Percentiles rank a stretch among this genome's conserved stretches.
These are phyloP conservation scores for Hypomecis punctinalis DNA, from an alignment of 2,888 invertebrate genomes.

Conservation along the genomic window DNA sequence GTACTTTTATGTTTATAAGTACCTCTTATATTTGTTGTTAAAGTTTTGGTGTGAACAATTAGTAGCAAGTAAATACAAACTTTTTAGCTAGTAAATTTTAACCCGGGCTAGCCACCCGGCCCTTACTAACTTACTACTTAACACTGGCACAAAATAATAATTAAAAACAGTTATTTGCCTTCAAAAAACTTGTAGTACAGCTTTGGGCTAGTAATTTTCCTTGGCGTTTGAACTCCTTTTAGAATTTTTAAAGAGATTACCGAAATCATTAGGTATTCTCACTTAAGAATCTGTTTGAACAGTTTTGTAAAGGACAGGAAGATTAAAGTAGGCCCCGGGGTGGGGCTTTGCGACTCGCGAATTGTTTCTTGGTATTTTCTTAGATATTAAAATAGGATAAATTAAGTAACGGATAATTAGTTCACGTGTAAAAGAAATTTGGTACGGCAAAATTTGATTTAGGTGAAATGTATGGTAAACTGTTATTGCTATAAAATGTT, in stretches of 20 bases:
- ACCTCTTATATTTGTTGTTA: too few relatives aligned
- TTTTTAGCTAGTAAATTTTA: too few relatives aligned
- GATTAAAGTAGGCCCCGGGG: slow-evolving; percentile 71
- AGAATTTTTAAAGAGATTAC: slow-evolving; percentile 80
- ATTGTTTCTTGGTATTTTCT: slow-evolving; percentile 33
- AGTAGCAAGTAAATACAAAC: too few relatives aligned
- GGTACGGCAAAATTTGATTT: too few relatives aligned
- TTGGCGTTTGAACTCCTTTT: slow-evolving; percentile 70
- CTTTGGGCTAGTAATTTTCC: slow-evolving; percentile 53
- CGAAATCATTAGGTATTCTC: slow-evolving; percentile 81
- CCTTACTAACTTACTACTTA: too few relatives aligned
- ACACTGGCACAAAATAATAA: slow-evolving; percentile 35
- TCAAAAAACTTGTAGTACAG: slow-evolving; percentile 40
- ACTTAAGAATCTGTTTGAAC: slow-evolving; percentile 58
- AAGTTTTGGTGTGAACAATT: too few relatives aligned
- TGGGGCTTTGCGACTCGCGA: slow-evolving; percentile 49
- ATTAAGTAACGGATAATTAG: slow-evolving; percentile 16
- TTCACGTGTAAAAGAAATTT: background rate
- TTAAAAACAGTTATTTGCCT: slow-evolving; percentile 44
- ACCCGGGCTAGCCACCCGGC: too few relatives aligned
- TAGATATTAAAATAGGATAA: slow-evolving; percentile 8
- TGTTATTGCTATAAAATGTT: too few relatives aligned
- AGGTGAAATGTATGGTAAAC: too few relatives aligned
- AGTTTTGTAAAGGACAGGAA: slow-evolving; percentile 68
- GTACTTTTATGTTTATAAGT: too few relatives aligned